These are phyloP conservation scores for Formica selysi DNA, from an alignment of 1,140 invertebrate genomes.

Conservation along the genomic window DNA sequence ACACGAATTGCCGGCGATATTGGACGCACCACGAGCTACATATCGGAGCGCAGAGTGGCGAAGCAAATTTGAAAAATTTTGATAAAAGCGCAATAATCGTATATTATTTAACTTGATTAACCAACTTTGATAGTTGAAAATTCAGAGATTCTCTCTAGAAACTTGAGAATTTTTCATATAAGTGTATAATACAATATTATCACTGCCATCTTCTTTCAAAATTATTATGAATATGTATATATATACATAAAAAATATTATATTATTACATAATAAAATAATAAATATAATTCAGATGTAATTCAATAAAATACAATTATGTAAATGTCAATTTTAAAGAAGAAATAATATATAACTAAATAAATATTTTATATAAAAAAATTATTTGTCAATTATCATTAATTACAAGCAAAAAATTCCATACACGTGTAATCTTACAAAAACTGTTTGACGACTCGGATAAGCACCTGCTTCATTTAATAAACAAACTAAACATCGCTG, in stretches of 20 bases:
- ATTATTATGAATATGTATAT: too few relatives aligned
- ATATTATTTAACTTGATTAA: not conserved
- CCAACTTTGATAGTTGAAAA: not conserved
- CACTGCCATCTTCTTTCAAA: too few relatives aligned
- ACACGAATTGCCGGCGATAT: conserved; percentile 7
- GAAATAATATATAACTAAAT: not conserved
- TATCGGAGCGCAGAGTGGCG: not conserved
- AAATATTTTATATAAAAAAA: not conserved
- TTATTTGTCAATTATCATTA: not conserved
- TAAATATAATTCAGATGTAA: not conserved
- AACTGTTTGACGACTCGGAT: not conserved
- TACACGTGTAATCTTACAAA: not conserved
- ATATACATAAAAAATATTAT: not conserved
- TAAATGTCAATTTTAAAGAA: not conserved
- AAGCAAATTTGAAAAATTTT: not conserved
- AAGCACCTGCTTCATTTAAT: not conserved
- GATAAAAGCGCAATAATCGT: not conserved
- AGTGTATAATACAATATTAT: not conserved
- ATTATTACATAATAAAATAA: not conserved
- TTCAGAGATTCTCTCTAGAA: not conserved
- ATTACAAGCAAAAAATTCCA: conserved; percentile 1
- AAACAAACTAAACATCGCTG: not conserved
- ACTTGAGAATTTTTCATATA: not conserved
- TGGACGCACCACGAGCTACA: not conserved
- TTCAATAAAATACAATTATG: not conserved